These are phyloP conservation scores for Cyanistes caeruleus DNA, from an alignment of 2,113 vertebrate species.

Conservation along the genomic window DNA sequence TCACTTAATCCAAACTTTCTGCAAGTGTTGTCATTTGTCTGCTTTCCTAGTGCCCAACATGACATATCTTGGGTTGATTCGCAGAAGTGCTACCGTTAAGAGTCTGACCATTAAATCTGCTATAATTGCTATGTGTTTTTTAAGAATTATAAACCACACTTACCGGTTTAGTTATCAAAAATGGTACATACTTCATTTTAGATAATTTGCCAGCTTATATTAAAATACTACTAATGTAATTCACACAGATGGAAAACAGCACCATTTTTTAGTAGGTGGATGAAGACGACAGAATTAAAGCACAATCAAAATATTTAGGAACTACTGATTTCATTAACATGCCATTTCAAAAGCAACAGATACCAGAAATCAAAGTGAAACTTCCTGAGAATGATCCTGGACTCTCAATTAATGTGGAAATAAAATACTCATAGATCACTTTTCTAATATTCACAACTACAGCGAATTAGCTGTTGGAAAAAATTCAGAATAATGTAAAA, in stretches of 20 bases:
- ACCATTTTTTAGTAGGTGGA: neutral
- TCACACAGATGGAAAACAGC: neutral
- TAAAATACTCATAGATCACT: neutral
- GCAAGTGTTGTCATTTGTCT: neutral
- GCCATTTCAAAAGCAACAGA: neutral
- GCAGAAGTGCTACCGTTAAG: neutral
- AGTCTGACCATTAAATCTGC: neutral
- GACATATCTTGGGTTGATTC: neutral
- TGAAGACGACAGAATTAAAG: neutral
- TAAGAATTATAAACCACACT: neutral
- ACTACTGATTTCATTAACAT: neutral
- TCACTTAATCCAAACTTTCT: slow-evolving; percentile 28
- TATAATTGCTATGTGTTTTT: neutral
- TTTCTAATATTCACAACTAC: neutral
- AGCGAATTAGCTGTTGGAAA: neutral
- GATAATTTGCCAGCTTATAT: neutral
- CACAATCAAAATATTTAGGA: neutral
- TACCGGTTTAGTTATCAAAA: neutral
- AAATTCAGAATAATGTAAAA: neutral
- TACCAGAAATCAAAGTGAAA: neutral
- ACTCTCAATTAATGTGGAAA: neutral
- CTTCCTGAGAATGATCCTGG: neutral
- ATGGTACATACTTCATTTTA: neutral
- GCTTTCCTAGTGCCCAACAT: neutral
- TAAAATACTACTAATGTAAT: neutral